Base-by-base conservation (phyloP, 2,113 vertebrate genomes). In the Carlito syrichta region DNA sequence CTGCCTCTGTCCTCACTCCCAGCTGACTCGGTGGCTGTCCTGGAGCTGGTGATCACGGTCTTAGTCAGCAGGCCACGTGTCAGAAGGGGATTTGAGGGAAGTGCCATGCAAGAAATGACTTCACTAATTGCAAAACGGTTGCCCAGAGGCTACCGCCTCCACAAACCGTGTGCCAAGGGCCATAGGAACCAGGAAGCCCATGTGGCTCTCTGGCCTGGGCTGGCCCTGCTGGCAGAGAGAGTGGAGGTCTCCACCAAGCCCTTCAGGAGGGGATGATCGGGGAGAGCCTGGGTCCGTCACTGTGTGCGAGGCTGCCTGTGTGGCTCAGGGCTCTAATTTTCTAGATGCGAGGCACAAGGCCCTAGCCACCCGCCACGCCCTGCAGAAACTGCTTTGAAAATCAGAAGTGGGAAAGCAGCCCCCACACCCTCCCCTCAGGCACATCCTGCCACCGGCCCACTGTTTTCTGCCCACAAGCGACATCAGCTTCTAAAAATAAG, bases 401-500 rank as follows among this genome's bases (percentile, higher is more conserved):
- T 22, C 12, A 38, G 68, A 89, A 32, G 56, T 40, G 27, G 45
- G 16, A 81, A 86, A 71, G 74, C 17, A 38, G 50, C 48, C 45
- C 50, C 77, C 76, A 30, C 30, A 12, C 62, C 6, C 19, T 1
- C 2, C 22, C 13, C 8, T 22, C 45, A 40, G 3, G 25, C 32
- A 54, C 40, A 84, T 68, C 95, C 87, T 90, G 84, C 35, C 63
- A 6, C 87, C 87, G 78, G 74, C 45, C 82, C 85, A 90, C 73
- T 5, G 23, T 88, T 76, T 68, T 86, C 85, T 89, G 86, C 69
- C 87, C 96, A 66, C 25, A 96, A 95, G 58, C 86, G 73, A 69
- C 50, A 79, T 69, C 89, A 94, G 74, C 45, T 93, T 89, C 97
- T 95, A 97, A 94, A 97, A 97, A 96, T 96, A 98, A 50, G 66